Evolutionary conservation across 2,113 vertebrate species (phyloP).

Genomic region (Eulemur rufifrons): DNA sequence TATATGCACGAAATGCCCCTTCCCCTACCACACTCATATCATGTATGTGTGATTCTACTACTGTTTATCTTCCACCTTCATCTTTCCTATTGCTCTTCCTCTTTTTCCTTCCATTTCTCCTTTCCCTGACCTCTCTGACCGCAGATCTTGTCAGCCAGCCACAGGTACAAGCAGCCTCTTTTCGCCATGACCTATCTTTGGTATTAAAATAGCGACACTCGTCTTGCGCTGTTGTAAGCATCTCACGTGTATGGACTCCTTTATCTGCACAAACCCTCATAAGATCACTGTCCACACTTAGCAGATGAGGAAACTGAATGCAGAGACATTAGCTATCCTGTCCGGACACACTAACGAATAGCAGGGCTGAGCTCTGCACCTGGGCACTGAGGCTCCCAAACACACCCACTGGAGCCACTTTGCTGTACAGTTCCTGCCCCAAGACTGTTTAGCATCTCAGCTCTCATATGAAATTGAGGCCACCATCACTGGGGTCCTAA

Average conservation of each 20-base stretch:
- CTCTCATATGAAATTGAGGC: not conserved
- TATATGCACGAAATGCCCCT: no score
- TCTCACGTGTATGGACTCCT: not conserved
- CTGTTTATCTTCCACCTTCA: not conserved
- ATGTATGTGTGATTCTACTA: not conserved
- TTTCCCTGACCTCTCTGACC: not conserved
- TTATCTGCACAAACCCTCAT: not conserved
- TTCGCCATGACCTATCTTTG: not conserved
- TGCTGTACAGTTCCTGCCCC: not conserved
- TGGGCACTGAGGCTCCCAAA: not conserved
- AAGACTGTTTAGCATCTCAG: not conserved
- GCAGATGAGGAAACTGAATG: not conserved
- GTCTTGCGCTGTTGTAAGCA: not conserved
- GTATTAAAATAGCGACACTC: not conserved
- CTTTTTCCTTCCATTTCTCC: not conserved
- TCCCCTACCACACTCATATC: not conserved
- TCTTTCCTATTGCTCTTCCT: not conserved
- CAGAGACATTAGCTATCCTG: not conserved
- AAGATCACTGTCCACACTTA: not conserved
- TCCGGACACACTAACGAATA: not conserved
- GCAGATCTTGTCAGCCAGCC: not conserved
- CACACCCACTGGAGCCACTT: no score
- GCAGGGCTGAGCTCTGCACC: not conserved
- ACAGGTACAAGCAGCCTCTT: not conserved
- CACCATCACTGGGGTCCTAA: not conserved